These are phyloP conservation scores for Chiropotes sagulatus DNA, from an alignment of 2,797 vertebrate species.

Conservation along the genomic window DNA sequence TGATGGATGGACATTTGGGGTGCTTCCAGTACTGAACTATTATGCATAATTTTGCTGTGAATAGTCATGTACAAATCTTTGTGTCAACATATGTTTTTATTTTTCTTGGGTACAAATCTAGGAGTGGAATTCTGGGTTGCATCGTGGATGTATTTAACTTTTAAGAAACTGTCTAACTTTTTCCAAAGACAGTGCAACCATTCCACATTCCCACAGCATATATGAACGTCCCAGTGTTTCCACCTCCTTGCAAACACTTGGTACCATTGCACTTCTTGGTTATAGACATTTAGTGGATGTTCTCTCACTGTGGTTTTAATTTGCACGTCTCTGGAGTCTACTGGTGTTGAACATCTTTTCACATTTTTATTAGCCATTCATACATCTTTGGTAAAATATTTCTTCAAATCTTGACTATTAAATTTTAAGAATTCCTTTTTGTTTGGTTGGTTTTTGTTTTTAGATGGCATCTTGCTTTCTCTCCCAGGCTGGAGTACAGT, in stretches of 20 bases:
- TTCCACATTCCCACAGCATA: neutral
- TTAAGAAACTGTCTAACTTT: neutral
- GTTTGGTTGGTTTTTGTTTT: neutral
- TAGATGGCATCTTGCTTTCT: neutral
- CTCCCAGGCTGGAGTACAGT: neutral
- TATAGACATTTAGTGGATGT: neutral
- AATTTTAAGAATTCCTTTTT: constrained; percentile 7
- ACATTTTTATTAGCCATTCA: neutral
- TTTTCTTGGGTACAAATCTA: neutral
- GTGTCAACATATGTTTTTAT: neutral
- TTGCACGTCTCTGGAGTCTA: neutral
- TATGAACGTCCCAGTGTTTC: neutral
- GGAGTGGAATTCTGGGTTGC: neutral
- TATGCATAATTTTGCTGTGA: neutral
- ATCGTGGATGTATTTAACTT: neutral
- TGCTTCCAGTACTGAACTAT: neutral
- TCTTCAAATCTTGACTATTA: constrained; percentile 14
- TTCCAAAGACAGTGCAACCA: neutral
- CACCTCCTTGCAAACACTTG: neutral
- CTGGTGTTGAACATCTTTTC: neutral
- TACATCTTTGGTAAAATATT: neutral
- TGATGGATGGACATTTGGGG: neutral
- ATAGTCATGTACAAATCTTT: neutral
- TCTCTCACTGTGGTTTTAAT: neutral
- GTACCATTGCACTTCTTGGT: neutral